These are phyloP conservation scores for Catharus ustulatus DNA, from an alignment of 2,797 vertebrate genomes.

Conservation along the genomic window DNA sequence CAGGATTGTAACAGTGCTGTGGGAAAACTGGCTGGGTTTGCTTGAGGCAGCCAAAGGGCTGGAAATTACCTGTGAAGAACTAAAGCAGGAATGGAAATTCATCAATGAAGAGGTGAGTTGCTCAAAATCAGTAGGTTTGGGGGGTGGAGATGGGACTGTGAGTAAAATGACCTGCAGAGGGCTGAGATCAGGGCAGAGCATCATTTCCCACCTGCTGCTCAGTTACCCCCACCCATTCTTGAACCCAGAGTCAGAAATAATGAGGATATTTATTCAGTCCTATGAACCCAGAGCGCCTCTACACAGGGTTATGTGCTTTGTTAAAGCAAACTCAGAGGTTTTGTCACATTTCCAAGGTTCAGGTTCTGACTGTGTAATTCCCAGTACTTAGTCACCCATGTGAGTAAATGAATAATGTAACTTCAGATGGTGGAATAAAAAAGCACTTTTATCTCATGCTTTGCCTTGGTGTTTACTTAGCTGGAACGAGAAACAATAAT, in stretches of 20 bases:
- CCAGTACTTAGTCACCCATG: background rate
- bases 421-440: background rate
- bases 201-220: background rate
- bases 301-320: background rate
- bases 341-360: background rate
- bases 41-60: constrained; percentile 73
- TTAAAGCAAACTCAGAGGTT: background rate
- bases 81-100: constrained; percentile 83
- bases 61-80: constrained; percentile 75
- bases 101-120: constrained; percentile 83
- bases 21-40: constrained; percentile 78
- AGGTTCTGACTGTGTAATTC: background rate
- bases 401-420: background rate
- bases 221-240: background rate
- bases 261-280: background rate
- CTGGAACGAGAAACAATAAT: constrained; percentile 85
- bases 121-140: background rate
- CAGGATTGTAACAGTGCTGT: constrained; percentile 55
- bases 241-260: background rate
- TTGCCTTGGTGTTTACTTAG: constrained; percentile 71
- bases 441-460: background rate
- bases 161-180: background rate
- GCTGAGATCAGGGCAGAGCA: background rate
- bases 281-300: background rate
- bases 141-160: background rate